Evolutionary conservation across 2,888 invertebrate species (phyloP).

Genomic region (Eristalis intricaria): DNA sequence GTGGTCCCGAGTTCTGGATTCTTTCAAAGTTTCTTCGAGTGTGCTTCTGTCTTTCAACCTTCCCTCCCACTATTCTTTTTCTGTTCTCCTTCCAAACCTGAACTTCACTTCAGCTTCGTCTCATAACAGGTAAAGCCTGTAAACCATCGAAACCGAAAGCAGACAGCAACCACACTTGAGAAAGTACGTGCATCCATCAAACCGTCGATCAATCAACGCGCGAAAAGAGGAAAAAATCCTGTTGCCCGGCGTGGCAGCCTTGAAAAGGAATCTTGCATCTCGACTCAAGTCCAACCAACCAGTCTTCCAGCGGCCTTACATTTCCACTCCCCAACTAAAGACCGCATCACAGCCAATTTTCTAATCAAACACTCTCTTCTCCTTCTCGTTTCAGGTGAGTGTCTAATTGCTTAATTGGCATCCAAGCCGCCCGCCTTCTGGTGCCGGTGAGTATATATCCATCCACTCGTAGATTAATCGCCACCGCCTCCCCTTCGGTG

Average conservation of each 20-base stretch:
- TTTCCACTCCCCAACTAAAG: neutral
- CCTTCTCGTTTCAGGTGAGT: constrained; percentile 67
- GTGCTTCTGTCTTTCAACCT: no score
- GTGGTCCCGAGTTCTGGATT: no score
- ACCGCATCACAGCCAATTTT: neutral
- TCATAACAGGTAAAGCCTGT: no score
- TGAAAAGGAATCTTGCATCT: neutral
- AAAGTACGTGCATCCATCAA: no score
- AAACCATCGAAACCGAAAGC: no score
- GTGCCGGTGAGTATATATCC: constrained; percentile 3
- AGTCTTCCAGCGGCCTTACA: neutral
- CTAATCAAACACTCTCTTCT: constrained; percentile 33
- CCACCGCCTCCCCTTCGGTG: constrained; percentile 4
- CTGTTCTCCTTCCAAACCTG: no score
- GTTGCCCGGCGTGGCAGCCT: neutral
- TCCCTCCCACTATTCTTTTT: no score
- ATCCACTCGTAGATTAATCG: constrained; percentile 18
- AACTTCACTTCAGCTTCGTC: no score
- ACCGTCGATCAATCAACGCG: no score
- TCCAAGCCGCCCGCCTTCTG: constrained; percentile 16
- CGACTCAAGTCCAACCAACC: neutral
- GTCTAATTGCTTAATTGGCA: constrained; percentile 63
- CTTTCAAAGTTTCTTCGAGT: no score
- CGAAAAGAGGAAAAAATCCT: no score
- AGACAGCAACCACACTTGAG: no score